Evolutionary conservation across 1,140 invertebrate genomes (phyloP).

Genomic region (Macrosteles quadrilineatus): DNA sequence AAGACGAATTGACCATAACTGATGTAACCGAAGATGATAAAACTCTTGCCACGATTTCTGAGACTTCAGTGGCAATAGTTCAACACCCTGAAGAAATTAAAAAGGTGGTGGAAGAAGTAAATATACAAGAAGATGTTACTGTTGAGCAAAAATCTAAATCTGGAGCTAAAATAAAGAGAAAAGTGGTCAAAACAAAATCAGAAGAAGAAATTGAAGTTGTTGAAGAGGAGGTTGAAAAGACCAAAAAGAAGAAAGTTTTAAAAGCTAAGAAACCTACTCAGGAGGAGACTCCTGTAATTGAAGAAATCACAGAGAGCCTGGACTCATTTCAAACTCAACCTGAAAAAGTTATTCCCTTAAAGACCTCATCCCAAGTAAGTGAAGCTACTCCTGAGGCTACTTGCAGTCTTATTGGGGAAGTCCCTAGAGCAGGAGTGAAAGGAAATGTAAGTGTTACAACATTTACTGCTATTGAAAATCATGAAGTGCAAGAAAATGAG

Average conservation of each 20-base stretch:
- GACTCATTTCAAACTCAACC: slow-evolving; percentile 36
- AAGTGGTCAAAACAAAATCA: slow-evolving; percentile 44
- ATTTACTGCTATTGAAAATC: slow-evolving; percentile 38
- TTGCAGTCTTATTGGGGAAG: slow-evolving; percentile 36
- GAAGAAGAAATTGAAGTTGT: slow-evolving; percentile 35
- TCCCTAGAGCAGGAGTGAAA: slow-evolving; percentile 22
- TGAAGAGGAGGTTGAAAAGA: slow-evolving; percentile 41
- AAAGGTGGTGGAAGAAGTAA: slow-evolving; percentile 28
- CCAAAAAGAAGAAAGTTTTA: slow-evolving; percentile 46
- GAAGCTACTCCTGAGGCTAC: slow-evolving; percentile 43
- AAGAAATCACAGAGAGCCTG: slow-evolving; percentile 46
- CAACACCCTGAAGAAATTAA: slow-evolving; percentile 39
- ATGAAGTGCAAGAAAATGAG: slow-evolving; percentile 52
- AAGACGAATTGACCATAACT: slow-evolving; percentile 38
- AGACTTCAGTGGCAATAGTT: slow-evolving; percentile 37
- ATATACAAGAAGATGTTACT: slow-evolving; percentile 44
- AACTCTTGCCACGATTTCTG: neutral
- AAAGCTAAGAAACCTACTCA: slow-evolving; percentile 43
- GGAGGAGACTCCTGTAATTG: slow-evolving; percentile 47
- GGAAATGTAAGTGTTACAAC: slow-evolving; percentile 35
- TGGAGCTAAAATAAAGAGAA: slow-evolving; percentile 40
- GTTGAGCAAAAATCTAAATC: slow-evolving; percentile 49
- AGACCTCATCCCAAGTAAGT: slow-evolving; percentile 38
- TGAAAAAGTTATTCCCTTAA: slow-evolving; percentile 41
- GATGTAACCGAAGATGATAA: slow-evolving; percentile 42